phyloP scores from a whole-genome alignment of 2,888 invertebrate species.

The Sesia bembeciformis region DNA sequence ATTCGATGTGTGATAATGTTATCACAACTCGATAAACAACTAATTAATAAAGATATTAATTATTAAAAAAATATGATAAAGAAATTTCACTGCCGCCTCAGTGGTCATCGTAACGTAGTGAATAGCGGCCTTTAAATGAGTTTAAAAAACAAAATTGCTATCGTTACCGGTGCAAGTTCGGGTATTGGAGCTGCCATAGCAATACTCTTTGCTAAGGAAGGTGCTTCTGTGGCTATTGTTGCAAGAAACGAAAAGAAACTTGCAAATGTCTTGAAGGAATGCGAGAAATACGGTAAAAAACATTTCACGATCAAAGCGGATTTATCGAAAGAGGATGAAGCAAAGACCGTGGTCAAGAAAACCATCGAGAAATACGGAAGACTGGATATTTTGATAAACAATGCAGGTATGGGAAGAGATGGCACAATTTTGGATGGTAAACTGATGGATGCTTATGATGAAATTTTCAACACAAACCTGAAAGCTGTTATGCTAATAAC shows the following conservation, averaged over 20 bases:
- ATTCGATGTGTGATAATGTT: too few relatives aligned
- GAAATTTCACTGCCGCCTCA: too few relatives aligned
- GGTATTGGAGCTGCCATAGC: slow-evolving; percentile 81
- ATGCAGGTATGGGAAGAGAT: slow-evolving; percentile 1
- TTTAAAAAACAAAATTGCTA: slow-evolving; percentile 56
- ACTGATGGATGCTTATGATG: slow-evolving; percentile 4
- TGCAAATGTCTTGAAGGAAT: slow-evolving; percentile 56
- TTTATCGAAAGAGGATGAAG: slow-evolving; percentile 24
- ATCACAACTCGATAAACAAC: too few relatives aligned
- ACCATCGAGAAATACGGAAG: slow-evolving; percentile 25
- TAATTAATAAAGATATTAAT: too few relatives aligned
- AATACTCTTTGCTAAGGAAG: slow-evolving; percentile 74
- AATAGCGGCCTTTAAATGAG: neutral
- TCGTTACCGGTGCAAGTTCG: slow-evolving; percentile 78
- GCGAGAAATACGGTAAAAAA: slow-evolving; percentile 14
- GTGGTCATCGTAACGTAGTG: neutral
- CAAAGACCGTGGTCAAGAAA: slow-evolving; percentile 15
- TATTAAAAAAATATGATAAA: too few relatives aligned
- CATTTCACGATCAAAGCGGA: slow-evolving; percentile 25
- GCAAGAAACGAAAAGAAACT: slow-evolving; percentile 80
- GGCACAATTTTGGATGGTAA: neutral
- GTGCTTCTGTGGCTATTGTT: slow-evolving; percentile 74
- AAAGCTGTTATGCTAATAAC: slow-evolving; percentile 5
- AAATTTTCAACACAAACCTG: slow-evolving; percentile 9
- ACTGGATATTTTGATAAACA: slow-evolving; percentile 17